Conservation (phyloP, 1,140 invertebrate genomes). For the Pogonus chalceus region DNA sequence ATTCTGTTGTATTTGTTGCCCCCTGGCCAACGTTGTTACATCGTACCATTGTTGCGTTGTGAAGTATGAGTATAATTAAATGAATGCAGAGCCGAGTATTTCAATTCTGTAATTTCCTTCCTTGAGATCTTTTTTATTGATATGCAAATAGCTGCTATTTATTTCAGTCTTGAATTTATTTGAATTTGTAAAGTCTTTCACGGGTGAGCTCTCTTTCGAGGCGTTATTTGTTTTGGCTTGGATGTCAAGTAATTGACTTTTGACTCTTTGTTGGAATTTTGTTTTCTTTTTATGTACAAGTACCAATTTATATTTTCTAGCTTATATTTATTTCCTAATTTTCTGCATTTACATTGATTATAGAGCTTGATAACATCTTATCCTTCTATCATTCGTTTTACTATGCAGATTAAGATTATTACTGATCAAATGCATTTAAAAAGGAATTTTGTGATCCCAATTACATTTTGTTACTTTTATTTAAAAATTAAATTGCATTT, state of each 20-base stretch:
- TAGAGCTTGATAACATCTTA: too few relatives aligned
- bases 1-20: not conserved
- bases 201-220: not conserved
- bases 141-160: not conserved
- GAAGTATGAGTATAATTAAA: slow-evolving; percentile 4
- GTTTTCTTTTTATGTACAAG: not conserved
- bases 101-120: slow-evolving; percentile 4
- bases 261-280: not conserved
- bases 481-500: too few relatives aligned
- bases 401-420: too few relatives aligned
- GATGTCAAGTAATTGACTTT: not conserved
- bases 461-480: too few relatives aligned
- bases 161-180: not conserved
- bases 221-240: not conserved
- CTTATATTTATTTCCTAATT: too few relatives aligned
- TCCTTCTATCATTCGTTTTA: too few relatives aligned
- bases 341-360: too few relatives aligned
- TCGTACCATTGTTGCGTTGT: not conserved
- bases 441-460: too few relatives aligned
- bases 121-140: not conserved
- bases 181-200: not conserved
- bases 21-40: not conserved
- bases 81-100: not conserved
- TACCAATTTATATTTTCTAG: not conserved
- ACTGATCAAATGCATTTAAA: too few relatives aligned